These are phyloP conservation scores for Cirrhinus molitorella DNA, from an alignment of 2,797 vertebrate species.

Conservation along the genomic window DNA sequence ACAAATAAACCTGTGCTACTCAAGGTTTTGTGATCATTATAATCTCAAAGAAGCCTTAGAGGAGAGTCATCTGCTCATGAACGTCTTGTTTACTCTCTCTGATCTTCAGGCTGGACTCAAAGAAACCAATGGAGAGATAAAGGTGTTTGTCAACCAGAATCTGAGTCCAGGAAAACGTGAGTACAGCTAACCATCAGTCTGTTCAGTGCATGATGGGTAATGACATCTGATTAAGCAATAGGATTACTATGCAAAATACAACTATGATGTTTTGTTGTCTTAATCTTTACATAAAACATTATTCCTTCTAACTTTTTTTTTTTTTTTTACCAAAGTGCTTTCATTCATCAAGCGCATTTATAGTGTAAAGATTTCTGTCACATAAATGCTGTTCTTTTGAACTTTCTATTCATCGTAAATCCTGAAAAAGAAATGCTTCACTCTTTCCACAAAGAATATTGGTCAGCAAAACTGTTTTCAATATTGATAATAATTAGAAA, in stretches of 20 bases:
- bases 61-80: background rate
- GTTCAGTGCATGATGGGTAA: constrained; percentile 6
- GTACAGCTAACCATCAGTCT: constrained; percentile 16
- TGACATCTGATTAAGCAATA: too few relatives aligned
- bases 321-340: background rate
- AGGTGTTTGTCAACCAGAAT: constrained; percentile 89
- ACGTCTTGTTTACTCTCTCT: constrained; percentile 1
- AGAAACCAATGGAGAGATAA: constrained; percentile 88
- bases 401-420: background rate
- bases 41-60: background rate
- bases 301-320: too few relatives aligned
- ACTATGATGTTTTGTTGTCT: too few relatives aligned
- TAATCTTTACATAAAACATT: too few relatives aligned
- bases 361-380: background rate
- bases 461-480: background rate
- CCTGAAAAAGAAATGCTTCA: background rate
- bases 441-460: background rate
- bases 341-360: background rate
- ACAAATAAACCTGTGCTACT: too few relatives aligned
- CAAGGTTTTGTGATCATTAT: background rate
- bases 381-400: background rate
- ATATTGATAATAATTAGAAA: background rate
- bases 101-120: constrained; percentile 82
- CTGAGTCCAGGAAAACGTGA: constrained; percentile 88
- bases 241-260: too few relatives aligned